phyloP scores from a whole-genome alignment of 2,113 vertebrate genomes.

The Xenopus tropicalis region DNA sequence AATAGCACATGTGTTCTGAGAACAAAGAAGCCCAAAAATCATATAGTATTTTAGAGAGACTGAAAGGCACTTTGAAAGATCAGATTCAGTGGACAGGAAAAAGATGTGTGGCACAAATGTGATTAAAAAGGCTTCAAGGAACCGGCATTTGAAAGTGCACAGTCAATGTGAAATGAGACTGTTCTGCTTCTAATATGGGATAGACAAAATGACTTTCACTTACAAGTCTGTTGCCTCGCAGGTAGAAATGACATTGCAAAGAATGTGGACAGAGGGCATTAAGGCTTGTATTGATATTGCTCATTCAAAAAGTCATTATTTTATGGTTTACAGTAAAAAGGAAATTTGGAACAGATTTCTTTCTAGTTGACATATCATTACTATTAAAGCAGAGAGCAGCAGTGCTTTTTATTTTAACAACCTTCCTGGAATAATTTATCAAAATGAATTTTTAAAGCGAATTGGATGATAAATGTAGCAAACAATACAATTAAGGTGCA shows the following conservation, averaged over 20 bases:
- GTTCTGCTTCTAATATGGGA: constrained; percentile 21
- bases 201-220: constrained; percentile 37
- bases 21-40: constrained; percentile 27
- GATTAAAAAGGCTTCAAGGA: constrained; percentile 42
- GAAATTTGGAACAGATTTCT: constrained; percentile 9
- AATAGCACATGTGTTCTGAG: constrained; percentile 10
- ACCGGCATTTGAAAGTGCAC: constrained; percentile 8
- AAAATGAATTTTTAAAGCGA: constrained; percentile 21
- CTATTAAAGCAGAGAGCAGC: constrained; percentile 10
- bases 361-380: constrained; percentile 11
- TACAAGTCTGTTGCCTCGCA: constrained; percentile 35
- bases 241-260: constrained; percentile 32
- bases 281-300: constrained; percentile 25
- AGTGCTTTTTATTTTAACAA: constrained; percentile 10
- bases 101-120: constrained; percentile 9
- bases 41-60: constrained; percentile 21
- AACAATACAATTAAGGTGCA: constrained; percentile 1
- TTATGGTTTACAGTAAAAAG: constrained; percentile 38
- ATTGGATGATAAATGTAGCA: constrained; percentile 14
- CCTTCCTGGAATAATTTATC: constrained; percentile 31
- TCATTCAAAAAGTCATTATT: constrained; percentile 39
- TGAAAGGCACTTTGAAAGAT: constrained; percentile 41
- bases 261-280: constrained; percentile 26
- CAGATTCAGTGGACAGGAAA: constrained; percentile 26
- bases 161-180: constrained; percentile 18